Base-by-base conservation (phyloP, 2,888 invertebrate species). In the Eilema depressum region DNA sequence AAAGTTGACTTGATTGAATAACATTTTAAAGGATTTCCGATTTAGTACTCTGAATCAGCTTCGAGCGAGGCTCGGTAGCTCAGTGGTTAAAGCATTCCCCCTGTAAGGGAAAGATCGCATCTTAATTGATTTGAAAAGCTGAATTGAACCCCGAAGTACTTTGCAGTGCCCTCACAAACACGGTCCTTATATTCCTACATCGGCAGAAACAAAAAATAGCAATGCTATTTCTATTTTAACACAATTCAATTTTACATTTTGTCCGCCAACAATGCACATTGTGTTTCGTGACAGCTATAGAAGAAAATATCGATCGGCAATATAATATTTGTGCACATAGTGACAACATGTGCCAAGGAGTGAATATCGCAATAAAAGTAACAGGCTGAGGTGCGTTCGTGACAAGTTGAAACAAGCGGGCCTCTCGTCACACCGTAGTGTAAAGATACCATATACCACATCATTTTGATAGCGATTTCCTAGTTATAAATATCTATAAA, bases 331-430 rank as follows among this genome's bases (percentile, higher is more conserved):
- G 67, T 72, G 71, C 57, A 79, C 79, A 86, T 85, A 33, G 81
- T 84, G 85, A 81, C 83, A 85, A 81, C 86, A 82, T 86, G 86
- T 86, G 86, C 86, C 85, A 83, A 85, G 78, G 78, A 83, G 81
- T 71, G 83, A 86, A 87, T 83, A 75, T 81, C 83, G 85, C 84
- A 86, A 83, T 89, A 86, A 88, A 88, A 89, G 85, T 87, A 86
- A 86, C 84, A 72, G 68, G 28, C 66, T 68, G 75, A 85, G 83
- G 81, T 84, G 78, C 74, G 82, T 79, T 70, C 79, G 82, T 79
- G 81, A 79, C 85, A 82, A 69, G 76, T 69, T 71, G 79, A 61
- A 79, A 80, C 66, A 66, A 77, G 69, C 33, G 64, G 59, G 69
- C 28, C 20, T 30, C 53, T 33, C 63, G 20, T 78, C 47, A 87